A percentile compares a stretch with the other conserved stretches of the same genome.
Evolutionary conservation across 2,113 vertebrate genomes (phyloP).

Genomic region (Scomber japonicus): DNA sequence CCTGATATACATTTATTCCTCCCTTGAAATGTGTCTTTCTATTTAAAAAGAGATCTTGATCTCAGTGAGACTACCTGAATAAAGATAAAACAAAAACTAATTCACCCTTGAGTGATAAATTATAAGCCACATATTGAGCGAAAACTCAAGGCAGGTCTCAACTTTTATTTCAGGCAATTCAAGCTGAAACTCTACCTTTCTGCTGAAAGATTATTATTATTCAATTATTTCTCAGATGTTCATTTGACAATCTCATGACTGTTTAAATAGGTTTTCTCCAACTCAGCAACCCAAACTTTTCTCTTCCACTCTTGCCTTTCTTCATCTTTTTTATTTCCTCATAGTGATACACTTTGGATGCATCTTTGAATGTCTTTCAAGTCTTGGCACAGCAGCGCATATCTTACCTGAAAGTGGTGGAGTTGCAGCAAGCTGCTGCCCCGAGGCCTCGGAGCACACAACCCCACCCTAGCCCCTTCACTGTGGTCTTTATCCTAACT

Average conservation of each 20-base stretch:
- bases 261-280: background rate
- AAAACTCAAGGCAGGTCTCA: conserved; percentile 47
- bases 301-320: conserved; percentile 1
- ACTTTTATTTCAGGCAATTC: conserved; percentile 36
- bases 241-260: conserved; percentile 24
- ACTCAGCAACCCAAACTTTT: background rate
- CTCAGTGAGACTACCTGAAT: conserved; percentile 42
- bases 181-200: background rate
- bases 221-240: conserved; percentile 42
- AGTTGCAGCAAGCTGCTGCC: conserved; percentile 51
- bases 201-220: conserved; percentile 40
- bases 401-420: conserved; percentile 61
- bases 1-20: conserved; percentile 58
- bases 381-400: conserved; percentile 67
- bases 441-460: conserved; percentile 28
- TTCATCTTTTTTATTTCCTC: conserved; percentile 11
- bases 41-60: conserved; percentile 34
- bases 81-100: conserved; percentile 47
- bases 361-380: conserved; percentile 56
- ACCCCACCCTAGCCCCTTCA: conserved; percentile 34
- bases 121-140: conserved; percentile 27
- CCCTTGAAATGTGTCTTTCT: conserved; percentile 15
- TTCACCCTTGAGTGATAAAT: conserved; percentile 38
- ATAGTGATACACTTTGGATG: background rate
- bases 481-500: conserved; percentile 35